These are phyloP conservation scores for Trachelus stipa DNA, from an alignment of 2,888 invertebrate genomes.

Conservation along the genomic window DNA sequence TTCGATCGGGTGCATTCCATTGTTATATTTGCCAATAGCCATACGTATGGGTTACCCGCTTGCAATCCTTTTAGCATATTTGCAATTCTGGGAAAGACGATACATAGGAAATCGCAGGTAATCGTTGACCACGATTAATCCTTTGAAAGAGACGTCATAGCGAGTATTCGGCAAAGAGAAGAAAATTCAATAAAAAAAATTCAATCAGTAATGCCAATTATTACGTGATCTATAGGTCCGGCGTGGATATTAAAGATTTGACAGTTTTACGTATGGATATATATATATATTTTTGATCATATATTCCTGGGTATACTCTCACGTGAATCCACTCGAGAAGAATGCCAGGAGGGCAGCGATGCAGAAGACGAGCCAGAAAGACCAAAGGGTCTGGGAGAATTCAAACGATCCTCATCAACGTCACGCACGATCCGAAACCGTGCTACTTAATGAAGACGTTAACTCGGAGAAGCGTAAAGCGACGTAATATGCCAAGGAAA, in stretches of 20 bases:
- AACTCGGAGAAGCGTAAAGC: constrained; percentile 30
- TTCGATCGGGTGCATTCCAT: neutral
- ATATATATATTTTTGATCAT: neutral
- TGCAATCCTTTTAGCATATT: neutral
- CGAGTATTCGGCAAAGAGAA: neutral
- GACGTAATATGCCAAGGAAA: neutral
- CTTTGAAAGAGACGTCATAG: neutral
- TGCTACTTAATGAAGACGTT: constrained; percentile 42
- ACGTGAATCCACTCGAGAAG: neutral
- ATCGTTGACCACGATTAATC: neutral
- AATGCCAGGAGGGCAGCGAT: neutral
- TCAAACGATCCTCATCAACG: constrained; percentile 44
- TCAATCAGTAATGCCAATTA: neutral
- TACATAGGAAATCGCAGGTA: neutral
- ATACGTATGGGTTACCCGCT: neutral
- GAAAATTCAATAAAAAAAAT: no score
- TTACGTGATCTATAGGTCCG: neutral
- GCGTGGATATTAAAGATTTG: neutral
- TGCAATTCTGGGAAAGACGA: neutral
- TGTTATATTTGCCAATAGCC: neutral
- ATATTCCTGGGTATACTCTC: neutral
- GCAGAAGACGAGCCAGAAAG: neutral
- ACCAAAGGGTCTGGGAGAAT: neutral
- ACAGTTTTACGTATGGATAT: neutral
- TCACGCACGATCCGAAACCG: constrained; percentile 36